Conservation (phyloP, 1,140 invertebrate genomes). For the Heliconius nattereri region DNA sequence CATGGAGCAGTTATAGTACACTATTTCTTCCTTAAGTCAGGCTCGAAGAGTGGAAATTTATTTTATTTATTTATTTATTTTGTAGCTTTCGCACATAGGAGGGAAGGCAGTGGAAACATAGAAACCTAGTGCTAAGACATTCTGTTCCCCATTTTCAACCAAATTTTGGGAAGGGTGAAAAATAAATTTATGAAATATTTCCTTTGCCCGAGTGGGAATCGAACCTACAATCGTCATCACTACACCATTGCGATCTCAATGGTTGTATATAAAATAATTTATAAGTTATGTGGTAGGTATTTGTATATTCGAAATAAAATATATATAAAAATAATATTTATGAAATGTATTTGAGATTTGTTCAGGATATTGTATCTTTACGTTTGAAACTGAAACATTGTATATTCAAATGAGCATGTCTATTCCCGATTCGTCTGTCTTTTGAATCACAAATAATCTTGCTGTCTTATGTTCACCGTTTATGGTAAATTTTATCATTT, state of each 20-base stretch:
- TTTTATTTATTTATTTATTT: too few relatives aligned
- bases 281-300: not conserved
- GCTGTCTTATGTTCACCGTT: not conserved
- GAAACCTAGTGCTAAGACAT: too few relatives aligned
- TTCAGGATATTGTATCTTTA: slow-evolving; percentile 4
- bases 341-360: slow-evolving; percentile 3
- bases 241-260: not conserved
- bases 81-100: too few relatives aligned
- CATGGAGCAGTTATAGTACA: too few relatives aligned
- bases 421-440: slow-evolving; percentile 21
- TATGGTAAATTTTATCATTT: not conserved
- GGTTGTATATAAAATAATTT: not conserved
- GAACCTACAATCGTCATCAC: too few relatives aligned
- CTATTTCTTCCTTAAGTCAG: too few relatives aligned
- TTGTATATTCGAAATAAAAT: not conserved
- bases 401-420: slow-evolving; percentile 43
- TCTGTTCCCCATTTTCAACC: too few relatives aligned
- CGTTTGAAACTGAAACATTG: slow-evolving; percentile 18
- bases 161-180: too few relatives aligned
- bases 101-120: too few relatives aligned
- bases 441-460: not conserved
- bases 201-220: too few relatives aligned
- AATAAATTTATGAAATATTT: too few relatives aligned
- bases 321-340: not conserved
- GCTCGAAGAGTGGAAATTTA: too few relatives aligned